Evolutionary conservation across 35 echinoderm and acorn worm species (phyloP).

Genomic region (Apostichopus californicus): DNA sequence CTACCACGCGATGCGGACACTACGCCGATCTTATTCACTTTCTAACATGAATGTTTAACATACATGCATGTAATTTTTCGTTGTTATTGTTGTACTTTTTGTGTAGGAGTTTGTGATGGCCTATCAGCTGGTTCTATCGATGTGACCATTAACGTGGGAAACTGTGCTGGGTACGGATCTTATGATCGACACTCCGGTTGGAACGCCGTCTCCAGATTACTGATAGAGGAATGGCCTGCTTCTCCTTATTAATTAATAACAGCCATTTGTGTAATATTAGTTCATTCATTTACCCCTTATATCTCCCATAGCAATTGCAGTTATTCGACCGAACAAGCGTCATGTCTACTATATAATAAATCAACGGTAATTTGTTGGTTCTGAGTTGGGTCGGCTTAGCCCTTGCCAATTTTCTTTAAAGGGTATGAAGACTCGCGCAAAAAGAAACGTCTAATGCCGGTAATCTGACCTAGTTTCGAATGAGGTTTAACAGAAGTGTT

Average conservation of each 20-base stretch:
- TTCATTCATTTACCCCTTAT: too few relatives aligned
- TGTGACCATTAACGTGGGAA: conserved; percentile 68
- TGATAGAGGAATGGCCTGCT: conserved; percentile 72
- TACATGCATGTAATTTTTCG: background rate
- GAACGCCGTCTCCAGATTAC: conserved; percentile 78
- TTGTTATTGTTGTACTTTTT: background rate
- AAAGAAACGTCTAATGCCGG: too few relatives aligned
- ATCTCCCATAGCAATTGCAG: too few relatives aligned
- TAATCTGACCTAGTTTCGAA: too few relatives aligned
- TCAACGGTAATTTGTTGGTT: too few relatives aligned
- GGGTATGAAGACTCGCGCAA: too few relatives aligned
- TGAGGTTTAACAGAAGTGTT: too few relatives aligned
- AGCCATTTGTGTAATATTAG: too few relatives aligned
- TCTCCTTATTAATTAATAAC: conserved; percentile 47
- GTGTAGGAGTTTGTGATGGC: conserved; percentile 69
- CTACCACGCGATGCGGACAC: background rate
- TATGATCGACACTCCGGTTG: conserved; percentile 77
- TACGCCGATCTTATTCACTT: background rate
- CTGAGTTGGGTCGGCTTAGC: too few relatives aligned
- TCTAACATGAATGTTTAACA: background rate
- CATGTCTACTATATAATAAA: too few relatives aligned
- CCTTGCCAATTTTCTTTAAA: too few relatives aligned
- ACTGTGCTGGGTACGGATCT: conserved; percentile 70
- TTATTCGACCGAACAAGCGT: too few relatives aligned
- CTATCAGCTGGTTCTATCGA: conserved; percentile 65